Conservation (phyloP, 2,113 vertebrate genomes). For the Bostrychus sinensis region DNA sequence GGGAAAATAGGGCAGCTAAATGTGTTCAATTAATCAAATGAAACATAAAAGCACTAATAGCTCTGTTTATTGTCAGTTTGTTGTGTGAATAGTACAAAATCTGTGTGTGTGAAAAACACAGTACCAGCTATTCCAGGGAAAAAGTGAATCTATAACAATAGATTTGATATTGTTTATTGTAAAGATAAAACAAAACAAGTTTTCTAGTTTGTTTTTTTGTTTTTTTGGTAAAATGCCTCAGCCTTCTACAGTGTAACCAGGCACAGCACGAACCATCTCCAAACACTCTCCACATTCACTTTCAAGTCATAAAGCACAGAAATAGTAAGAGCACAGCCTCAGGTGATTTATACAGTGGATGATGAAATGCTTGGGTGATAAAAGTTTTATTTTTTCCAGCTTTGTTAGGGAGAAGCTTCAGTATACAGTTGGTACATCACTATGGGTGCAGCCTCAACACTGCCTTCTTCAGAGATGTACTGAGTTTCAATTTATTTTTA, state of each 20-base stretch:
- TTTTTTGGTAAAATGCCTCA: not conserved
- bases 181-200: not conserved
- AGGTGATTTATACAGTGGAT: conserved; percentile 37
- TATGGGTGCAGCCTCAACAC: not conserved
- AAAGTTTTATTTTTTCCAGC: conserved; percentile 19
- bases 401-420: conserved; percentile 10
- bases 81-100: not conserved
- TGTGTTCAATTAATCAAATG: conserved; percentile 1
- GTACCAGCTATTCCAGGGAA: not conserved
- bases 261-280: conserved; percentile 22
- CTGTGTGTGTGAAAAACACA: no score
- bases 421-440: not conserved
- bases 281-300: conserved; percentile 23
- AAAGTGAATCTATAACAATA: not conserved
- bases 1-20: conserved; percentile 14
- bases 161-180: not conserved
- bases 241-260: conserved; percentile 15
- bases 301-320: conserved; percentile 23
- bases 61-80: not conserved
- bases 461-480: not conserved
- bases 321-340: conserved; percentile 22
- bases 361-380: conserved; percentile 30
- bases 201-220: not conserved
- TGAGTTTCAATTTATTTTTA: not conserved
- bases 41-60: no score